Percentiles rank a stretch among this genome's conserved stretches.
Conservation (phyloP, 1,140 invertebrate species). For the Papilio glaucus region DNA sequence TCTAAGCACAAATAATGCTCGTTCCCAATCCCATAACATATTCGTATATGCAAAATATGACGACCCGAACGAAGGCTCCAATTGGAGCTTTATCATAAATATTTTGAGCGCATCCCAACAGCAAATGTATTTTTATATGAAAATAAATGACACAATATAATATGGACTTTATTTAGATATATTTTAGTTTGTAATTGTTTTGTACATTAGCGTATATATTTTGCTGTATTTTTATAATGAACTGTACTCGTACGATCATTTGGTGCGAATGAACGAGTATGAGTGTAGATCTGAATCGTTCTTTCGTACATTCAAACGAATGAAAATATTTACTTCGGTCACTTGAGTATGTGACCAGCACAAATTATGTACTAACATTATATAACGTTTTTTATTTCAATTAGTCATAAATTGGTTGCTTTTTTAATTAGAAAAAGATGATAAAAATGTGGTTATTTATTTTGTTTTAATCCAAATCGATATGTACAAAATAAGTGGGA, state of each 20-base stretch:
- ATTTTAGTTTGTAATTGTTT: conserved; percentile 26
- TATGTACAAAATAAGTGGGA: not conserved
- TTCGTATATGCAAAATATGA: no score
- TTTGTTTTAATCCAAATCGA: not conserved
- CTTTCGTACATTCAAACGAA: not conserved
- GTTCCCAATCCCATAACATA: no score
- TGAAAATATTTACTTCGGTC: not conserved
- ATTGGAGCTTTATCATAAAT: not conserved
- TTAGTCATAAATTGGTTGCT: no score
- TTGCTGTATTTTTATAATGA: conserved; percentile 31
- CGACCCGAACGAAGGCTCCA: no score
- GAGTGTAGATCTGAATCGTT: not conserved
- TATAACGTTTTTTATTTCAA: conserved; percentile 29
- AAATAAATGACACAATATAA: conserved; percentile 7
- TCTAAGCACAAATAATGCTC: not conserved
- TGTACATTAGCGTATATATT: conserved; percentile 37
- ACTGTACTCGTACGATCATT: not conserved
- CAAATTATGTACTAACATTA: conserved; percentile 13
- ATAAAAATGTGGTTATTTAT: not conserved
- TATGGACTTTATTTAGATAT: conserved; percentile 20
- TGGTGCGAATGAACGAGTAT: not conserved
- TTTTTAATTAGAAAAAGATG: not conserved
- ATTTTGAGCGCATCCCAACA: not conserved
- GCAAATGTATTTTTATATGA: conserved; percentile 1
- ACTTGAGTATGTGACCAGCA: not conserved